Evolutionary conservation across 2,113 vertebrate species (phyloP).

Genomic region (Anguilla japonica): DNA sequence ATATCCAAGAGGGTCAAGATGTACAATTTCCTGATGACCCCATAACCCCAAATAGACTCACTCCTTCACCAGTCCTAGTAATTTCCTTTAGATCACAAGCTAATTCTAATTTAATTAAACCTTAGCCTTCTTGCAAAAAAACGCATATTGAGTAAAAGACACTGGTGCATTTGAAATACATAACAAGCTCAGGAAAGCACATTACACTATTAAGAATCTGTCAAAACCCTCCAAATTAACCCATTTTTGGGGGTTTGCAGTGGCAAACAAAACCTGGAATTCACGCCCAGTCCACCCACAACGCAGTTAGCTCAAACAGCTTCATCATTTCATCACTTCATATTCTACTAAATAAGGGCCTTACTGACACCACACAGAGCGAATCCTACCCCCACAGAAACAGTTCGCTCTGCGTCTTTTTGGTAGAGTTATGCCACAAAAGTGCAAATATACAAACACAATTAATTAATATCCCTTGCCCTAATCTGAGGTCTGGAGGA

Average conservation of each 20-base stretch:
- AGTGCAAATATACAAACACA: slow-evolving; percentile 21
- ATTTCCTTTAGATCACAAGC: not conserved
- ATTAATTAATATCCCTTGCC: not conserved
- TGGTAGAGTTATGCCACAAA: slow-evolving; percentile 15
- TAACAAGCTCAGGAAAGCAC: not conserved
- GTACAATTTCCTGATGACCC: not conserved
- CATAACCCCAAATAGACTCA: not conserved
- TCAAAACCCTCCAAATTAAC: not conserved
- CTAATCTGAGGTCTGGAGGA: slow-evolving; percentile 12
- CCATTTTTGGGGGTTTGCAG: not conserved
- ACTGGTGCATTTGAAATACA: not conserved
- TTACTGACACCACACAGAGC: slow-evolving; percentile 8
- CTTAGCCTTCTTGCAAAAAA: slow-evolving; percentile 2
- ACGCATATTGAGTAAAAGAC: not conserved
- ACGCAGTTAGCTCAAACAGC: slow-evolving; percentile 8
- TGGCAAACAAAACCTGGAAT: not conserved
- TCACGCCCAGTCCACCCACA: not conserved
- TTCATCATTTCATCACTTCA: slow-evolving; percentile 27
- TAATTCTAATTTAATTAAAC: not conserved
- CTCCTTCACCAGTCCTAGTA: not conserved
- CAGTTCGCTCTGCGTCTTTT: not conserved
- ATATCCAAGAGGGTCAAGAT: not conserved
- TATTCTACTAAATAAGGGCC: not conserved
- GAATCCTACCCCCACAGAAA: not conserved
- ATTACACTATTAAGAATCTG: not conserved